Evolutionary conservation across 2,797 vertebrate species (phyloP).

Genomic region (Cyclura pinguis): DNA sequence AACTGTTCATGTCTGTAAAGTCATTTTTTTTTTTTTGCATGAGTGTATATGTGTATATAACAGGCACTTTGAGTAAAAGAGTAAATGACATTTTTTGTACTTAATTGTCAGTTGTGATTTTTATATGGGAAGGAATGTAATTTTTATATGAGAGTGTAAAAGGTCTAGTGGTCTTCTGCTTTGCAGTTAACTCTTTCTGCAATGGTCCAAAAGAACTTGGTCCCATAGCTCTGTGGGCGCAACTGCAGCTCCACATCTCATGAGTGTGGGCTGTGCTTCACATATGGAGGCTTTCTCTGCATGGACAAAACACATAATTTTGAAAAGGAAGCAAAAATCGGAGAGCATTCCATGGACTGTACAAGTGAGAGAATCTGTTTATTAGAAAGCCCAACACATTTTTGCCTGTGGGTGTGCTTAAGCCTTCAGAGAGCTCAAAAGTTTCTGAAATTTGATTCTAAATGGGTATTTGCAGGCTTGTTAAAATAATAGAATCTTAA

Average conservation of each 20-base stretch:
- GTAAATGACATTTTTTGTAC: constrained; percentile 69
- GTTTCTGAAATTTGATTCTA: no score
- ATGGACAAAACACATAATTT: background rate
- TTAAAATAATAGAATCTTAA: no score
- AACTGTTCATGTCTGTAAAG: constrained; percentile 68
- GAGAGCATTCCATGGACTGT: no score
- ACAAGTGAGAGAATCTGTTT: no score
- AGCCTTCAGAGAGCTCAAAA: no score
- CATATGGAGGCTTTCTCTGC: background rate
- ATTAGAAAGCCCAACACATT: no score
- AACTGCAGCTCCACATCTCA: no score
- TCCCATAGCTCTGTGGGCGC: no score
- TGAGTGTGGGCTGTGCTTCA: background rate
- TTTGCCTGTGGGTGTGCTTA: no score
- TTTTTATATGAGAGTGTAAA: background rate
- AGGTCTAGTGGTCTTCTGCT: background rate
- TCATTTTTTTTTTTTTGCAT: constrained; percentile 48
- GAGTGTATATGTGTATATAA: constrained; percentile 68
- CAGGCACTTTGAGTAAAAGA: constrained; percentile 43
- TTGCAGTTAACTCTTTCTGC: background rate
- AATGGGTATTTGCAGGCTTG: no score
- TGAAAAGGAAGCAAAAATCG: no score
- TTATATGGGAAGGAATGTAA: background rate
- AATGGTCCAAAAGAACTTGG: background rate
- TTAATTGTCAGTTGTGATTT: background rate